These are phyloP conservation scores for Drosophila diplacantha DNA, from an alignment of 2,888 invertebrate genomes.

Conservation along the genomic window DNA sequence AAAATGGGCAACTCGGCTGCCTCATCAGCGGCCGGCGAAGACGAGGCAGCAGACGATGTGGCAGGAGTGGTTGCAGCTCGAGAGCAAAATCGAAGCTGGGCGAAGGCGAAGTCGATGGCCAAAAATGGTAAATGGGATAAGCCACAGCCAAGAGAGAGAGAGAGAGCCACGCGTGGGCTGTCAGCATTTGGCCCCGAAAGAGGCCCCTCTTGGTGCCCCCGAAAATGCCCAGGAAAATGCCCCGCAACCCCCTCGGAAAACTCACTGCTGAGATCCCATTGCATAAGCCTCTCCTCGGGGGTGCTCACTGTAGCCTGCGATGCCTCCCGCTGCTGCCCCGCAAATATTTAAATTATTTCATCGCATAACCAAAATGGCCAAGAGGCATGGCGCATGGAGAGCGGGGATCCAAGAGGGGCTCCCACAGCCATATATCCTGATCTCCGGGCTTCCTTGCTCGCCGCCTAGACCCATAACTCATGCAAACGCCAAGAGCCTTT, in stretches of 20 bases:
- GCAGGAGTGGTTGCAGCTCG: constrained; percentile 63
- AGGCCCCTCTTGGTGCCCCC: constrained; percentile 1
- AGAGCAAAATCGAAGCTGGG: constrained; percentile 46
- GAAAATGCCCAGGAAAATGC: background rate
- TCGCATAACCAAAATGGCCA: constrained; percentile 70
- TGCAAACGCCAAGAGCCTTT: constrained; percentile 59
- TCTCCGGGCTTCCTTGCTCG: constrained; percentile 25
- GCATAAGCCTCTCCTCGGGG: constrained; percentile 66
- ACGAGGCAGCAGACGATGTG: constrained; percentile 32
- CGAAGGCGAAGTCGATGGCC: constrained; percentile 68
- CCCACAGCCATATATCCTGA: constrained; percentile 26
- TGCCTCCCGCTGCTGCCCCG: constrained; percentile 47
- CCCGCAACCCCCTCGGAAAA: constrained; percentile 3
- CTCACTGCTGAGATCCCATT: constrained; percentile 33
- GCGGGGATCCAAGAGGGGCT: background rate
- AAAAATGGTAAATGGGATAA: constrained; percentile 73
- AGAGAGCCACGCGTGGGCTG: constrained; percentile 71
- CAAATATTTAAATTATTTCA: constrained; percentile 72
- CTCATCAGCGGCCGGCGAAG: constrained; percentile 49
- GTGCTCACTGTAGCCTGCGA: constrained; percentile 44
- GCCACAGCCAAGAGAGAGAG: constrained; percentile 29
- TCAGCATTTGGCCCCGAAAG: constrained; percentile 47
- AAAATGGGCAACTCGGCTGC: constrained; percentile 36
- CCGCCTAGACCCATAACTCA: constrained; percentile 52
- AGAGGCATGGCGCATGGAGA: constrained; percentile 53